Conservation (phyloP, 2,888 invertebrate species). For the Falcaria lacertinaria region DNA sequence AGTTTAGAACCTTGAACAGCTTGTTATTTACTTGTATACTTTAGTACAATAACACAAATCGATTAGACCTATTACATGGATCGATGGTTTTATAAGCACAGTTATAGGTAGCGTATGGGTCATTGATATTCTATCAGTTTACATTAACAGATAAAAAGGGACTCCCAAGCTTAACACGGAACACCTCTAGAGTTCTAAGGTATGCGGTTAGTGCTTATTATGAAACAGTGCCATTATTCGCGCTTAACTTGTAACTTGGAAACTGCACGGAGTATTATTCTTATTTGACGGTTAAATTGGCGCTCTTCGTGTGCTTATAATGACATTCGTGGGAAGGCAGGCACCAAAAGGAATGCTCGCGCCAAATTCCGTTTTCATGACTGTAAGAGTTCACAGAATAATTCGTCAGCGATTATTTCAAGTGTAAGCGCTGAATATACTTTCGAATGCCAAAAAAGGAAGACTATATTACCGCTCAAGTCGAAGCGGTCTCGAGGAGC, state of each 20-base stretch:
- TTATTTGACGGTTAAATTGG: slow-evolving; percentile 20
- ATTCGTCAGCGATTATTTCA: slow-evolving; percentile 28
- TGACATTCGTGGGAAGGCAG: slow-evolving; percentile 33
- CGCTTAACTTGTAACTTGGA: slow-evolving; percentile 4
- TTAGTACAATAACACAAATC: slow-evolving; percentile 17
- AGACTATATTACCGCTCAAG: slow-evolving; percentile 32
- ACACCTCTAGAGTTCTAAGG: slow-evolving; percentile 18
- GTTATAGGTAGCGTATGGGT: slow-evolving; percentile 24
- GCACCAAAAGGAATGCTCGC: slow-evolving; percentile 22
- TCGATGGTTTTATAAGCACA: slow-evolving; percentile 20
- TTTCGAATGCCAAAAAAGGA: slow-evolving; percentile 44
- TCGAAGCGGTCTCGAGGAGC: slow-evolving; percentile 24
- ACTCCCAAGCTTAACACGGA: slow-evolving; percentile 22
- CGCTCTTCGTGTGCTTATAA: slow-evolving; percentile 25
- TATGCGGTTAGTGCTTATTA: slow-evolving; percentile 21
- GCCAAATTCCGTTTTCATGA: slow-evolving; percentile 33
- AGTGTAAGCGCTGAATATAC: slow-evolving; percentile 25
- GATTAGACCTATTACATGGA: slow-evolving; percentile 28
- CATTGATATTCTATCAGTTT: slow-evolving; percentile 38
- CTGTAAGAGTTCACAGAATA: slow-evolving; percentile 38
- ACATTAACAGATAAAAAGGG: slow-evolving; percentile 19
- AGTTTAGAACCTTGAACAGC: slow-evolving; percentile 18
- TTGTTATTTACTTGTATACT: slow-evolving; percentile 20
- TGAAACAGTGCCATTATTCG: slow-evolving; percentile 16
- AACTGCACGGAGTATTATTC: slow-evolving; percentile 7